These are phyloP conservation scores for Tenrec ecaudatus DNA, from an alignment of 2,113 vertebrate genomes.

Conservation along the genomic window DNA sequence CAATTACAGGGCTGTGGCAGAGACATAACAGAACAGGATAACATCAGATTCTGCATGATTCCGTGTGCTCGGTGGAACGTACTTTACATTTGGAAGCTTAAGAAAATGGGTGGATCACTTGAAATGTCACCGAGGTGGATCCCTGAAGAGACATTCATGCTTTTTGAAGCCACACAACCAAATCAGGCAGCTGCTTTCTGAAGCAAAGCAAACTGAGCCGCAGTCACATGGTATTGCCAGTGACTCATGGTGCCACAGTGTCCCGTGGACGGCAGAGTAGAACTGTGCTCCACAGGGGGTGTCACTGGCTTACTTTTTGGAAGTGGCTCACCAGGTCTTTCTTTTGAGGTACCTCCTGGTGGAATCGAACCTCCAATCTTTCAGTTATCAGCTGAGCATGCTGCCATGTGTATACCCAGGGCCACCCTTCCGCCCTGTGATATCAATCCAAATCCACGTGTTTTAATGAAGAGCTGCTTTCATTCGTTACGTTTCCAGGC, in stretches of 20 bases:
- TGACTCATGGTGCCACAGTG: not conserved
- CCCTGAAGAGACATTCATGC: not conserved
- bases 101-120: not conserved
- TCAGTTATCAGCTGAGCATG: not conserved
- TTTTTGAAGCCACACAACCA: not conserved
- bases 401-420: not conserved
- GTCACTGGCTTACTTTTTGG: not conserved
- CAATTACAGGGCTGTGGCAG: not conserved
- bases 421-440: not conserved
- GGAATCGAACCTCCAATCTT: not conserved
- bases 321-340: not conserved
- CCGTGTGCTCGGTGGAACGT: not conserved
- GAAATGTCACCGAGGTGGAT: not conserved
- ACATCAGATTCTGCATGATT: not conserved
- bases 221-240: not conserved
- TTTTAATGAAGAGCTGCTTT: conserved; percentile 35
- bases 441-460: not conserved
- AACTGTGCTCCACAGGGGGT: not conserved
- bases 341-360: not conserved
- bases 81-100: conserved; percentile 1
- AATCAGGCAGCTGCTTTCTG: not conserved
- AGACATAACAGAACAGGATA: not conserved
- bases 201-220: not conserved
- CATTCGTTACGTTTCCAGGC: not conserved
- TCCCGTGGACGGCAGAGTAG: not conserved